Evolutionary conservation across 2,888 invertebrate species (phyloP).

Genomic region (Brassicogethes aeneus): DNA sequence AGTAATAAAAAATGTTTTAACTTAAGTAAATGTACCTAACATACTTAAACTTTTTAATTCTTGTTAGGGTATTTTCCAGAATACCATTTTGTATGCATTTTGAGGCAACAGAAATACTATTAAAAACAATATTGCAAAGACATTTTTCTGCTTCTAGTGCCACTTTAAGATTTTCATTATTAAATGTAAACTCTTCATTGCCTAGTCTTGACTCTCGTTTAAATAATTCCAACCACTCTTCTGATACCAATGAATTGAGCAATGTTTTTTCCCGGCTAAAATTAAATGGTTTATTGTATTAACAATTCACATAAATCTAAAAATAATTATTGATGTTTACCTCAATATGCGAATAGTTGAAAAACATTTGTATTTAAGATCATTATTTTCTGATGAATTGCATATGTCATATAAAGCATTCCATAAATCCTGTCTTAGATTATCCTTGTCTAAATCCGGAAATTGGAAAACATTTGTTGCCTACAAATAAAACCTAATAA

Average conservation of each 20-base stretch:
- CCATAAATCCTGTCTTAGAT: slow-evolving; percentile 49
- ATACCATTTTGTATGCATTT: slow-evolving; percentile 53
- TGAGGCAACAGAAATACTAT: slow-evolving; percentile 55
- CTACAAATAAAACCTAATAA: slow-evolving; percentile 4
- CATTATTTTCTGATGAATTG: slow-evolving; percentile 40
- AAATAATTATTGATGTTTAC: slow-evolving; percentile 34
- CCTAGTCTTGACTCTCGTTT: slow-evolving; percentile 57
- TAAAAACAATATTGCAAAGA: slow-evolving; percentile 80
- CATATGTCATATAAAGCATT: slow-evolving; percentile 50
- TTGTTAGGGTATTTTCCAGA: slow-evolving; percentile 63
- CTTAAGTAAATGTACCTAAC: too few species aligned
- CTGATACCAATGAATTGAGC: slow-evolving; percentile 58
- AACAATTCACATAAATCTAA: slow-evolving; percentile 8
- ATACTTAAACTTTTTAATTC: slow-evolving; percentile 57
- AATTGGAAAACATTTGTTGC: slow-evolving; percentile 7
- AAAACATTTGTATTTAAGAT: slow-evolving; percentile 48
- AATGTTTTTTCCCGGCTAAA: slow-evolving; percentile 72
- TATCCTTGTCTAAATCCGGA: slow-evolving; percentile 5
- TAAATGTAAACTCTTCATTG: slow-evolving; percentile 37
- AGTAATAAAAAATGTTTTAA: too few species aligned
- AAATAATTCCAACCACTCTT: slow-evolving; percentile 58
- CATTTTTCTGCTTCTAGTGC: slow-evolving; percentile 77
- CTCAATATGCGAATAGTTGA: slow-evolving; percentile 57
- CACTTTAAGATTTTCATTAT: slow-evolving; percentile 45
- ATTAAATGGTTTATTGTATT: slow-evolving; percentile 31